A percentile compares a stretch with the other conserved stretches of the same genome.
Conservation (phyloP, 1,140 invertebrate species). For the Heliconius nattereri region DNA sequence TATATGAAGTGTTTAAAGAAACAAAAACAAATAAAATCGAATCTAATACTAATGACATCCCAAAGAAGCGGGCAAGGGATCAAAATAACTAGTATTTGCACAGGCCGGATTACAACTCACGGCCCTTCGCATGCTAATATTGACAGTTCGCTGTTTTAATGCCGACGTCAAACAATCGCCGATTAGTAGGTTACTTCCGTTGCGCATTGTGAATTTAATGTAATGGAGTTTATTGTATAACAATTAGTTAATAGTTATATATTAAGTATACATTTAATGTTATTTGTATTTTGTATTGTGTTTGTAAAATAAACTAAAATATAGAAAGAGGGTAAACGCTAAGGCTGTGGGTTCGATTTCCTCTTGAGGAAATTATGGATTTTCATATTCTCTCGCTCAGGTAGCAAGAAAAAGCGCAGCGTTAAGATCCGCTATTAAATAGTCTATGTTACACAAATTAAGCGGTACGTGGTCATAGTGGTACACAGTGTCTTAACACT, state of each 20-base stretch:
- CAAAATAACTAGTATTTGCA: conserved; percentile 35
- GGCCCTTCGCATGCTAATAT: conserved; percentile 69
- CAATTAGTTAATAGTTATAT: neutral
- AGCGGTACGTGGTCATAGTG: no score
- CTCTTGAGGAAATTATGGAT: no score
- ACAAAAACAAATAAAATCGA: neutral
- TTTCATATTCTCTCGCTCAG: no score
- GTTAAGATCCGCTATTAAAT: no score
- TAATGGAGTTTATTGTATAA: neutral
- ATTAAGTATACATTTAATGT: neutral
- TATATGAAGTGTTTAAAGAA: no score
- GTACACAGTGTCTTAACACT: no score
- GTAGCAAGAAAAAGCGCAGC: no score
- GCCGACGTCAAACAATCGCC: conserved; percentile 78
- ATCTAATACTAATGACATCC: conserved; percentile 15
- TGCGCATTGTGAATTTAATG: conserved; percentile 35
- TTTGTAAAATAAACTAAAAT: no score
- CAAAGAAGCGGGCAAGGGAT: conserved; percentile 21
- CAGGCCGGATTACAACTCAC: conserved; percentile 62
- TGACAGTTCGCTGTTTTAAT: conserved; percentile 79
- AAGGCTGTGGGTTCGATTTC: no score
- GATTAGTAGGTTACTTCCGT: conserved; percentile 56
- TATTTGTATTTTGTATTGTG: neutral
- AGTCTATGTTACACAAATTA: no score
- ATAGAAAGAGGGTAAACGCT: no score